phyloP scores from a whole-genome alignment of 2,888 invertebrate genomes.

The Bimastos eiseni region DNA sequence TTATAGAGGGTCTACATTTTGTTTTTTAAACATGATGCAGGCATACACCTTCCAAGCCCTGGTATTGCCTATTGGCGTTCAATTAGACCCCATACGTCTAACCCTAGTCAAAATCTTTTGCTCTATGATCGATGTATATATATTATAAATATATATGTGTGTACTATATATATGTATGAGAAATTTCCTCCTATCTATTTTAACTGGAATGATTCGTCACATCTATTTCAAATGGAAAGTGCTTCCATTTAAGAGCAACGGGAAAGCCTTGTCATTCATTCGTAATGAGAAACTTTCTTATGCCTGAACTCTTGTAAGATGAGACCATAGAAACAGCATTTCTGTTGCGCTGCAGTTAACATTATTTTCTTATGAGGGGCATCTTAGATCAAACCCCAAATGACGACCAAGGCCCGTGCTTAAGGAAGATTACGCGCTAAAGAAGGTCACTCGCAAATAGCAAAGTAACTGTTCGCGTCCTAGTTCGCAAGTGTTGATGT shows the following conservation, averaged over 20 bases:
- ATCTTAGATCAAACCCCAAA: no score
- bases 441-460: not conserved
- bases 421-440: not conserved
- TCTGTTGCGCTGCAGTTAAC: not conserved
- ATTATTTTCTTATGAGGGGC: not conserved
- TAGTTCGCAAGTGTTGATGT: no score
- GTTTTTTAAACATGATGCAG: no score
- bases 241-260: no score
- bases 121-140: no score
- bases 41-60: no score
- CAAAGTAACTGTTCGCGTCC: no score
- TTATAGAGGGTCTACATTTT: no score
- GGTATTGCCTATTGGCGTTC: no score
- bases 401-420: not conserved
- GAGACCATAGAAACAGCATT: not conserved
- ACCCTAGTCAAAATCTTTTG: no score
- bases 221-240: not conserved
- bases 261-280: not conserved
- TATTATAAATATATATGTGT: no score
- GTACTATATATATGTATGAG: not conserved
- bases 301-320: not conserved
- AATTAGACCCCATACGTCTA: no score
- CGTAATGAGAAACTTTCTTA: not conserved
- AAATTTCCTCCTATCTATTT: not conserved
- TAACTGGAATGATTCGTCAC: not conserved